Evolutionary conservation across 2,888 invertebrate genomes (phyloP).

Genomic region (Scotopteryx bipunctaria): DNA sequence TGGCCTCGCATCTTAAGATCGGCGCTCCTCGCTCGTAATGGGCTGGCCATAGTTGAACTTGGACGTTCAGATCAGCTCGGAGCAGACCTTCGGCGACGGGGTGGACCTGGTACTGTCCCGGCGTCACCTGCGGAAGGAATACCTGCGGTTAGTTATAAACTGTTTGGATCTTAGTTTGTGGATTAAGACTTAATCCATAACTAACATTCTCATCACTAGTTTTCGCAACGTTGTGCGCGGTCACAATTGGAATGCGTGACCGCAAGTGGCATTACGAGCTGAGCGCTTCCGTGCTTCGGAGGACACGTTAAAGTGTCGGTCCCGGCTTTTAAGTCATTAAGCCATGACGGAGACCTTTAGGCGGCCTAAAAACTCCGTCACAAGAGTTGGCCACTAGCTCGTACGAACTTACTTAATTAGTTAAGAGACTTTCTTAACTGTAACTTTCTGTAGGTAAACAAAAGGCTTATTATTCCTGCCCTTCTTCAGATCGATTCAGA

Average conservation of each 20-base stretch:
- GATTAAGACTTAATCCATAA: no score
- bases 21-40: slow-evolving; percentile 86
- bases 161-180: slow-evolving; percentile 7
- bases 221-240: no score
- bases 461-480: background rate
- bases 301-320: no score
- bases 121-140: slow-evolving; percentile 62
- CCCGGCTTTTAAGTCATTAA: no score
- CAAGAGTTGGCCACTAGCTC: no score
- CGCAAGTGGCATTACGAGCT: no score
- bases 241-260: no score
- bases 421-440: background rate
- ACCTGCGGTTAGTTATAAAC: slow-evolving; percentile 25
- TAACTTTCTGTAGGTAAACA: no score
- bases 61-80: slow-evolving; percentile 84
- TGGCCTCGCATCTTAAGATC: slow-evolving; percentile 86
- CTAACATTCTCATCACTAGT: no score
- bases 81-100: slow-evolving; percentile 79
- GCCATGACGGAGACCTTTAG: no score
- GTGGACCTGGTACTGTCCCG: slow-evolving; percentile 69
- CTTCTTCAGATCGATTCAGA: background rate
- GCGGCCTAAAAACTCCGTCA: no score
- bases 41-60: slow-evolving; percentile 83
- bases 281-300: no score
- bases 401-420: background rate